Base-by-base conservation (phyloP, 2,113 vertebrate genomes). In the Oreochromis niloticus region DNA sequence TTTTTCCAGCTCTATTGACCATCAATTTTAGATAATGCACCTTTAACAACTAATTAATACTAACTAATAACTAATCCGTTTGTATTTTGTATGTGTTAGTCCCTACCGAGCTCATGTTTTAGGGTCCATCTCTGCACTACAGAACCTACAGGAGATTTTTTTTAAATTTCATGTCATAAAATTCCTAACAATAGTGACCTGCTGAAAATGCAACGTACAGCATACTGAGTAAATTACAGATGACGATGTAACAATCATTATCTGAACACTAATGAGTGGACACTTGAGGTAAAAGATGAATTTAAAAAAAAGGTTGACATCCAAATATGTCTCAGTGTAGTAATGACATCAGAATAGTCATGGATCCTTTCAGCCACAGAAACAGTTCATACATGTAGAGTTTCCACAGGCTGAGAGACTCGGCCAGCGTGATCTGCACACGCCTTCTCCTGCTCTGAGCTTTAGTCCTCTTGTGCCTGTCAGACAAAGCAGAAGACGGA, bases 401-500 rank as follows among this genome's bases (percentile, higher is more conserved):
- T 85, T 97, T 96, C 96, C 97, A 97, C 54, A 99, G 94, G 86
- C 84, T 92, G 71, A 98, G 81, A 2, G 93, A 92, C 93, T 99
- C 98, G 0, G 91, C 83, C 86, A 98, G 56, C 1, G 96, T 96
- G 93, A 99, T 97, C 92, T 96, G 97, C 75, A 97, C 91, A 54
- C 88, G 97, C 86, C 90, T 95, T 86, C 91, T 96, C 82, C 96
- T 83, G 0, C 97, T 98, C 36, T 14, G 34, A 54, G 95, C 94
- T 68, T 95, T 97, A 89, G 92, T 97, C 95, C 95, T 98, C 93
- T 95, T 96, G 93, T 98, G 96, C 93, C 98, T 99, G 92, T 55
- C 22, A 66, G 46, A 63, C 87, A 39, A 54, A 95, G 83, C 11
- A 84, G 24, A 6, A 86, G 68, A 17, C n/a, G 0, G 22, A 16